A percentile compares a stretch with the other conserved stretches of the same genome.
phyloP scores from a whole-genome alignment of 1,140 invertebrate genomes.

The Bicyclus anynana region DNA sequence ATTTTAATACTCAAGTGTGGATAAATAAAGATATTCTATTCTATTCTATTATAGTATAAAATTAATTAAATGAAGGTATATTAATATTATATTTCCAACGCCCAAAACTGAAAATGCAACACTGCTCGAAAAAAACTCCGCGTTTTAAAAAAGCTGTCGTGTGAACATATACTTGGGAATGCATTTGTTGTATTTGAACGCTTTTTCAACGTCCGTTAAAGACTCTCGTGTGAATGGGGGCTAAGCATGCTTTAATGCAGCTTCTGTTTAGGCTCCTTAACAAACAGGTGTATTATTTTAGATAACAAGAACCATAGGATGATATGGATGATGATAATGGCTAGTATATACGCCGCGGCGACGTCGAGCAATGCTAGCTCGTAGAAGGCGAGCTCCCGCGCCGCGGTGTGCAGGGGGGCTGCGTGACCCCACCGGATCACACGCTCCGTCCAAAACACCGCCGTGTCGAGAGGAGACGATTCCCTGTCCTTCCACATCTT shows the following conservation, averaged over 20 bases:
- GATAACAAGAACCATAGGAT: slow-evolving; percentile 33
- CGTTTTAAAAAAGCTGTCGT: no score
- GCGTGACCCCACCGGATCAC: slow-evolving; percentile 79
- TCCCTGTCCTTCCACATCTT: slow-evolving; percentile 81
- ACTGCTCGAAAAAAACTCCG: no score
- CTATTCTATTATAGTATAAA: no score
- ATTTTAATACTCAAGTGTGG: no score
- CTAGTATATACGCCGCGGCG: slow-evolving; percentile 27
- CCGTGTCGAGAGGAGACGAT: slow-evolving; percentile 79
- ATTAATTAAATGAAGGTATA: no score
- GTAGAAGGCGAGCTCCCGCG: slow-evolving; percentile 60
- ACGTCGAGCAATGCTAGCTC: slow-evolving; percentile 55
- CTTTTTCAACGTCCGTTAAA: no score
- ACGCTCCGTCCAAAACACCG: slow-evolving; percentile 84
- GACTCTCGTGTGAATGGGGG: no score
- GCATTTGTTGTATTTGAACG: no score
- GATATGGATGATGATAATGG: slow-evolving; percentile 28
- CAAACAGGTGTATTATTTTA: slow-evolving; percentile 32
- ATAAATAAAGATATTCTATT: no score
- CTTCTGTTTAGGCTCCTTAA: slow-evolving; percentile 46
- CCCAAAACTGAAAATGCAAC: no score
- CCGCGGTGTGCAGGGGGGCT: slow-evolving; percentile 64
- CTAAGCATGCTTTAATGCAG: slow-evolving; percentile 34
- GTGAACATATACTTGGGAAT: no score
- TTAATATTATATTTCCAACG: no score